Evolutionary conservation across 2,888 invertebrate species (phyloP).

Genomic region (Lasioglossum pauxillum): DNA sequence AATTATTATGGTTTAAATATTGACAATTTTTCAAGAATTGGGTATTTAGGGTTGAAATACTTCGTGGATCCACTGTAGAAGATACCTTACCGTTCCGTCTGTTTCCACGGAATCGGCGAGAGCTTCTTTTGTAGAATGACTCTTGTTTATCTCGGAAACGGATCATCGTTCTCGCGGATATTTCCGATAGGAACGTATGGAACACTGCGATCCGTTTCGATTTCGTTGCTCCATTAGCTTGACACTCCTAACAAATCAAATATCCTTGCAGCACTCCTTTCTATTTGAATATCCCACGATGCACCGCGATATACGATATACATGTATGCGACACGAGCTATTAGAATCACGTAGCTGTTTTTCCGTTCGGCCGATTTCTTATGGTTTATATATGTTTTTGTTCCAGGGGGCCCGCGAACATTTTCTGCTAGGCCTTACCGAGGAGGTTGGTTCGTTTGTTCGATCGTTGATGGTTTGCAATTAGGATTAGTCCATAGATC

Average conservation of each 20-base stretch:
- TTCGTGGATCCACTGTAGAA: not conserved
- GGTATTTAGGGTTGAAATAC: too few species aligned
- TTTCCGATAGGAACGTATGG: not conserved
- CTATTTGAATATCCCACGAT: not conserved
- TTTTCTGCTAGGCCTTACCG: slow-evolving; percentile 84
- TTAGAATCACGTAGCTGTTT: not conserved
- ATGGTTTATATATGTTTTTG: slow-evolving; percentile 84
- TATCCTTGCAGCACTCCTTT: not conserved
- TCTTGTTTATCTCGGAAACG: not conserved
- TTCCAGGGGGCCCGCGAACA: slow-evolving; percentile 84
- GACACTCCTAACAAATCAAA: slow-evolving; percentile 26
- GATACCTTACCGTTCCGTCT: not conserved
- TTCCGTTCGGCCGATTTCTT: slow-evolving; percentile 81
- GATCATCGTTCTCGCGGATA: not conserved
- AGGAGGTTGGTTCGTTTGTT: slow-evolving; percentile 84
- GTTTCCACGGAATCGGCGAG: not conserved
- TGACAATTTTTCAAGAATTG: not conserved
- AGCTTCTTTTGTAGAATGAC: not conserved
- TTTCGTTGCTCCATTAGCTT: slow-evolving; percentile 19
- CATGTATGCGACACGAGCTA: not conserved
- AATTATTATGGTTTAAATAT: not conserved
- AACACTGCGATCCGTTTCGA: slow-evolving; percentile 8
- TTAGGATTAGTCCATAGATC: slow-evolving; percentile 82
- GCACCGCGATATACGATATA: not conserved
- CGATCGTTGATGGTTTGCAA: slow-evolving; percentile 76